Conservation (phyloP, 2,797 vertebrate species). For the Tapera naevia region DNA sequence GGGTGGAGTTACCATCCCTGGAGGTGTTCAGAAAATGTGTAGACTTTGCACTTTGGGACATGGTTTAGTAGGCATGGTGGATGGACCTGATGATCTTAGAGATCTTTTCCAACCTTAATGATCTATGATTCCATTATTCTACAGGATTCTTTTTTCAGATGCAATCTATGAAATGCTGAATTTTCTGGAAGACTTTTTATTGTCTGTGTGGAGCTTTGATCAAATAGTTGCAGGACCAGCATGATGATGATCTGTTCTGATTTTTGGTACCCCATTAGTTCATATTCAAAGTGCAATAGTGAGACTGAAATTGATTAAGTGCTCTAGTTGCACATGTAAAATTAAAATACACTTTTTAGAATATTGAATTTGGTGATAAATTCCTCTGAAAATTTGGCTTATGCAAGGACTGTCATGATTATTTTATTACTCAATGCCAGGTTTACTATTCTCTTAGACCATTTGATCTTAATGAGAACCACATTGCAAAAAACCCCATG, state of each 20-base stretch:
- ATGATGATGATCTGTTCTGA: neutral
- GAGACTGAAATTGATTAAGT: neutral
- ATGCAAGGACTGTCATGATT: neutral
- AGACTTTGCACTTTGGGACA: no score
- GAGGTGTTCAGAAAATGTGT: no score
- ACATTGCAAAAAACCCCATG: neutral
- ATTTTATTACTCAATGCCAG: constrained; percentile 20
- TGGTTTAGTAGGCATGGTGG: no score
- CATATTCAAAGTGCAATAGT: neutral
- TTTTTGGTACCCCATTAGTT: neutral
- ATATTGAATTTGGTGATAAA: neutral
- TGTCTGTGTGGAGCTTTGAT: neutral
- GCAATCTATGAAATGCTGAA: neutral
- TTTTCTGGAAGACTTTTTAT: neutral
- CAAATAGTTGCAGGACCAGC: neutral
- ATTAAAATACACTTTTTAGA: neutral
- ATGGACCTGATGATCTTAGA: no score
- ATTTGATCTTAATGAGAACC: constrained; percentile 48
- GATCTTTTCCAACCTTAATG: no score
- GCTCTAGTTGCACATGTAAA: neutral
- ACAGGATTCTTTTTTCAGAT: neutral
- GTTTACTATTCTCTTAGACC: neutral
- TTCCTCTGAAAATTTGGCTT: constrained; percentile 10
- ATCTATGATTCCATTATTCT: no score
- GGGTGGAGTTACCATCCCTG: no score